Evolutionary conservation across 2,888 invertebrate species (phyloP).

Genomic region (Hipparchia semele): DNA sequence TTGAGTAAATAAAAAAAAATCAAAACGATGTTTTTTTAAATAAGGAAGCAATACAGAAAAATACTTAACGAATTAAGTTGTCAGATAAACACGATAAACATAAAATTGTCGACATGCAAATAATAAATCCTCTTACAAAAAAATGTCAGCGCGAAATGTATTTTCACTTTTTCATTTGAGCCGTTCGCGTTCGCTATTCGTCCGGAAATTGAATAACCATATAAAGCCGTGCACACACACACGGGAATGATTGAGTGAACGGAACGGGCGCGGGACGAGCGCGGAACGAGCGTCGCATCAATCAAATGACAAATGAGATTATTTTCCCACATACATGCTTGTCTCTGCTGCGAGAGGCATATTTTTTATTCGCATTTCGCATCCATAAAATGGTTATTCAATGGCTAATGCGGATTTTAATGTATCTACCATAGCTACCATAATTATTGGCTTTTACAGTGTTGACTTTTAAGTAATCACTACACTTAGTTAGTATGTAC

Average conservation of each 20-base stretch:
- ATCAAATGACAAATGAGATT: constrained; percentile 35
- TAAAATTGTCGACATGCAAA: background rate
- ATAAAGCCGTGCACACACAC: constrained; percentile 38
- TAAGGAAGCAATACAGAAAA: background rate
- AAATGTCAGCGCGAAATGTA: constrained; percentile 16
- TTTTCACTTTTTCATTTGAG: constrained; percentile 29
- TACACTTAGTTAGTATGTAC: too few species aligned
- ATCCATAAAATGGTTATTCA: constrained; percentile 1
- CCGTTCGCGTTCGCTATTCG: constrained; percentile 29
- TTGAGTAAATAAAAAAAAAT: too few species aligned
- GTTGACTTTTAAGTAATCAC: too few species aligned
- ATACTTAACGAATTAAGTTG: background rate
- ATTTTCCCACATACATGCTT: constrained; percentile 30
- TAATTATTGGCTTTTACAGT: too few species aligned
- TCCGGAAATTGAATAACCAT: constrained; percentile 41
- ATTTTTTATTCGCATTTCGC: constrained; percentile 11
- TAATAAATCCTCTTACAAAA: constrained; percentile 11
- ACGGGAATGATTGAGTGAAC: constrained; percentile 38
- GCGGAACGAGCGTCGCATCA: constrained; percentile 33
- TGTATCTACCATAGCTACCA: background rate
- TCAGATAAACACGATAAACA: constrained; percentile 3
- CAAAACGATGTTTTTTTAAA: too few species aligned
- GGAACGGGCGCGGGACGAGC: constrained; percentile 17
- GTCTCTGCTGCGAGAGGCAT: constrained; percentile 6
- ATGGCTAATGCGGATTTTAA: background rate